These are phyloP conservation scores for Lamellibrachia columna DNA, from an alignment of 2,888 invertebrate genomes.

Conservation along the genomic window DNA sequence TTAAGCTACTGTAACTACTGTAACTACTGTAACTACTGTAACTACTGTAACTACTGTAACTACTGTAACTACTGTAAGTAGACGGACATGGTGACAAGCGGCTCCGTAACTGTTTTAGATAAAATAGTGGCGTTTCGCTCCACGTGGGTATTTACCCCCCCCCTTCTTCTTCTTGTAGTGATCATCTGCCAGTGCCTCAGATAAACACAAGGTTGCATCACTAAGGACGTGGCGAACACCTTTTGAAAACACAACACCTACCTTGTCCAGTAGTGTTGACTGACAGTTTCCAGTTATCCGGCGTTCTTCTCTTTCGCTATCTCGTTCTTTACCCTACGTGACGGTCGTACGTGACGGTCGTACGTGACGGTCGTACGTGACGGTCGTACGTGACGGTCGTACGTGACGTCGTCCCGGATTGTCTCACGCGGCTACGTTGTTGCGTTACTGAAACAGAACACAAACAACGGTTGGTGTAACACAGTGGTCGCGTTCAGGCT, in stretches of 20 bases:
- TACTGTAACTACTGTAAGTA: too few species aligned
- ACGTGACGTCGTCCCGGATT: not conserved
- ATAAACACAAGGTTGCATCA: not conserved
- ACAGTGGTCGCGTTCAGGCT: not conserved
- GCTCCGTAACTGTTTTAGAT: too few species aligned
- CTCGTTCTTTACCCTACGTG: not conserved
- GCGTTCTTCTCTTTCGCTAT: not conserved
- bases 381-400: not conserved
- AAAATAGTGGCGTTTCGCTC: too few species aligned
- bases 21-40: too few species aligned
- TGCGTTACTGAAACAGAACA: not conserved
- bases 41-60: too few species aligned
- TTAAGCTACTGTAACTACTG: too few species aligned
- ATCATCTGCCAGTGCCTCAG: not conserved
- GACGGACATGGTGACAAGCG: too few species aligned
- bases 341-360: not conserved
- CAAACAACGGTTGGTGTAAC: not conserved
- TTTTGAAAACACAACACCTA: not conserved
- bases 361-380: constrained; percentile 12
- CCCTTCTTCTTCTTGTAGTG: not conserved
- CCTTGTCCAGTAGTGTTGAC: not conserved
- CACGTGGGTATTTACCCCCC: not conserved
- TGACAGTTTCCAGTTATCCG: not conserved
- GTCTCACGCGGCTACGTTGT: not conserved
- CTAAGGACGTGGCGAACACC: not conserved